Evolutionary conservation across 2,888 invertebrate species (phyloP).

Genomic region (Protodeltote pygarga): DNA sequence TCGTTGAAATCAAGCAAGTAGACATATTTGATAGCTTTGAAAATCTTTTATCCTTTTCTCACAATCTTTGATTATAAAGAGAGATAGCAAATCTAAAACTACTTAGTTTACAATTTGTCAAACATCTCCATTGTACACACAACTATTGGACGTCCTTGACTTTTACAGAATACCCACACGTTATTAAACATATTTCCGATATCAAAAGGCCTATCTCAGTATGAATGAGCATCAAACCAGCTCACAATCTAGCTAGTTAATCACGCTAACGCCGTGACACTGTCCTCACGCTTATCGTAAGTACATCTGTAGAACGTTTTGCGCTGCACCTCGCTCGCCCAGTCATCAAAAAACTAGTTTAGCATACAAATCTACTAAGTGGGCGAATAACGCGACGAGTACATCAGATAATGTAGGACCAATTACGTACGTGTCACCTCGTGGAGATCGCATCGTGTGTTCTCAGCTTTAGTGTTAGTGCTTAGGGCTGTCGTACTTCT

Average conservation of each 20-base stretch:
- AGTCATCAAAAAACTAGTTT: conserved; percentile 70
- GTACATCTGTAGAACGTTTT: conserved; percentile 62
- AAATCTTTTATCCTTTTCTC: too few relatives aligned
- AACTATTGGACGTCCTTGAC: conserved; percentile 2
- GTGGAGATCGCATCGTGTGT: conserved; percentile 64
- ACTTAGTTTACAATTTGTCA: too few relatives aligned
- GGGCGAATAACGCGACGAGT: conserved; percentile 66
- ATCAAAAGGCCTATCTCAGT: conserved; percentile 1
- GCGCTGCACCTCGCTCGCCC: conserved; percentile 61
- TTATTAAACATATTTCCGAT: conserved; percentile 4
- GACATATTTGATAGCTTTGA: too few relatives aligned
- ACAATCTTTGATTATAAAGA: too few relatives aligned
- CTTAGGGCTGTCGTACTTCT: too few relatives aligned
- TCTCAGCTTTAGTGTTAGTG: too few relatives aligned
- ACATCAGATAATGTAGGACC: conserved; percentile 73
- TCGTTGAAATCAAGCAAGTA: too few relatives aligned
- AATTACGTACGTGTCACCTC: conserved; percentile 86
- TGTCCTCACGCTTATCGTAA: conserved; percentile 65
- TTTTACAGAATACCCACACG: too few relatives aligned
- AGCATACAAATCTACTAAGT: conserved; percentile 76
- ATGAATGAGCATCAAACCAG: conserved; percentile 70
- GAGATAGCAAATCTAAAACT: too few relatives aligned
- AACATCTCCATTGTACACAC: too few relatives aligned
- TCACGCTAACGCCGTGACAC: conserved; percentile 69
- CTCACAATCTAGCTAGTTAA: conserved; percentile 66